These are phyloP conservation scores for Ailuropoda melanoleuca DNA, from an alignment of 2,113 vertebrate species.

Conservation along the genomic window DNA sequence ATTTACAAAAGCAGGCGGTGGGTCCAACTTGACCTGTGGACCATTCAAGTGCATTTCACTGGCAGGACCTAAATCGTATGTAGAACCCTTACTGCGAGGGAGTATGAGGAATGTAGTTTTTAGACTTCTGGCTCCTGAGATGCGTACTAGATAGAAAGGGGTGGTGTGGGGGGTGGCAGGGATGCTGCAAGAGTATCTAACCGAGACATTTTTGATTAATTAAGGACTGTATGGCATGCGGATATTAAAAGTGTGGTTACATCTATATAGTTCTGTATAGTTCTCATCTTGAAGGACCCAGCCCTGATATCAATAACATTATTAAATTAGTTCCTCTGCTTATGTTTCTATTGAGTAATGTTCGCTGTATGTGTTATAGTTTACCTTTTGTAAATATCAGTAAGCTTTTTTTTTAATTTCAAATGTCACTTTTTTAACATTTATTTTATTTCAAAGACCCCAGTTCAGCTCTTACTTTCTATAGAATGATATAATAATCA, in stretches of 20 bases:
- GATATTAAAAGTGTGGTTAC: background rate
- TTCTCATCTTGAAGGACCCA: background rate
- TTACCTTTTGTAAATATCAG: background rate
- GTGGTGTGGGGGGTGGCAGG: background rate
- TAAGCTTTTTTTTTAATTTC: background rate
- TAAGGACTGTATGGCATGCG: background rate
- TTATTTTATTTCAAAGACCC: constrained; percentile 19
- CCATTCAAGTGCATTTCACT: background rate
- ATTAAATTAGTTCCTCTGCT: background rate
- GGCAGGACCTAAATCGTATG: background rate
- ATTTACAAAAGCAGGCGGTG: background rate
- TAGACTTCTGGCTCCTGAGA: background rate
- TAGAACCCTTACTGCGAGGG: background rate
- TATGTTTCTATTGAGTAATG: constrained; percentile 15
- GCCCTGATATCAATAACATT: background rate
- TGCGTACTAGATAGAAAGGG: background rate
- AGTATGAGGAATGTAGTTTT: background rate
- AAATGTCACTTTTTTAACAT: background rate
- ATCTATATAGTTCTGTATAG: background rate
- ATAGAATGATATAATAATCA: background rate
- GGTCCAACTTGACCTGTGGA: background rate
- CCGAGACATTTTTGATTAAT: background rate
- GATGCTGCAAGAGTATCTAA: background rate
- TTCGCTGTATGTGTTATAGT: background rate
- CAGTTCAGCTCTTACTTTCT: background rate